Percentiles rank a stretch among this genome's conserved stretches.
phyloP scores from a whole-genome alignment of 2,888 invertebrate genomes.

The Lasius platythorax region DNA sequence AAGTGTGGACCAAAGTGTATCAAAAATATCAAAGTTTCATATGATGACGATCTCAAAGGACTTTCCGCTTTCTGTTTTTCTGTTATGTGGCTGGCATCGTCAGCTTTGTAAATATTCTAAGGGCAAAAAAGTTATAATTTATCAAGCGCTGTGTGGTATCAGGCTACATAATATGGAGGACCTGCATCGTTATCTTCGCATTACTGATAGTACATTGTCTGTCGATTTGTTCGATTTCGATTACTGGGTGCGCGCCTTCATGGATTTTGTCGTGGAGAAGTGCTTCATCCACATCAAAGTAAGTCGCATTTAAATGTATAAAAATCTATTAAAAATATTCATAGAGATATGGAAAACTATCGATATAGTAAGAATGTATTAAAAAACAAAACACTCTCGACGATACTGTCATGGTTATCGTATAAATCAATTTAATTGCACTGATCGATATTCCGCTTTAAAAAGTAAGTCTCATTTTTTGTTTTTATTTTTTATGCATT shows the following conservation, averaged over 20 bases:
- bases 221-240: slow-evolving; percentile 97
- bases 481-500: too few species aligned
- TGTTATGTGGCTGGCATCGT: slow-evolving; percentile 95
- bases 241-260: slow-evolving; percentile 92
- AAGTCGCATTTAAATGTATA: slow-evolving; percentile 57
- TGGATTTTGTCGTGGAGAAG: slow-evolving; percentile 92
- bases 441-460: too few species aligned
- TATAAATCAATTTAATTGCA: too few species aligned
- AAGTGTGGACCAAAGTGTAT: slow-evolving; percentile 89
- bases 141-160: slow-evolving; percentile 95
- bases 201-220: slow-evolving; percentile 91
- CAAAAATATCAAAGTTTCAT: slow-evolving; percentile 87
- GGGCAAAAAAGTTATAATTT: slow-evolving; percentile 88
- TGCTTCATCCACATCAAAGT: slow-evolving; percentile 90
- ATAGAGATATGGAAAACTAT: not conserved
- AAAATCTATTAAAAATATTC: not conserved
- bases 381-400: too few species aligned
- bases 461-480: too few species aligned
- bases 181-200: slow-evolving; percentile 91
- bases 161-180: slow-evolving; percentile 91
- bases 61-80: slow-evolving; percentile 94
- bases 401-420: too few species aligned
- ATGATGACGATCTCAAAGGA: slow-evolving; percentile 89
- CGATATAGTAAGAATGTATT: too few species aligned
- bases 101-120: slow-evolving; percentile 86